Conservation (phyloP, 2,113 vertebrate species). For the Pangasianodon gigas region DNA sequence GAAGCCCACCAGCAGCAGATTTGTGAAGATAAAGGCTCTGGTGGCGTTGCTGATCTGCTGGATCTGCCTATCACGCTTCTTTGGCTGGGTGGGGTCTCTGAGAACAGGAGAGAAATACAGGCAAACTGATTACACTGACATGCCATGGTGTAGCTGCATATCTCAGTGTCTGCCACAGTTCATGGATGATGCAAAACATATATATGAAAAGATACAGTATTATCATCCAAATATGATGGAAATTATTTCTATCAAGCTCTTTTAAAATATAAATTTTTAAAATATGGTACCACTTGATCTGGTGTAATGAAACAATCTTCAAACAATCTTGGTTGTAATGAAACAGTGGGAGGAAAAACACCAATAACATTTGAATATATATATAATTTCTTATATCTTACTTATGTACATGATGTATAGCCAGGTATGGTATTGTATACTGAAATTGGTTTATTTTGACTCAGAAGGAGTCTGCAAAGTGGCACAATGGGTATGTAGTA, state of each 20-base stretch:
- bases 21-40: slow-evolving; percentile 94
- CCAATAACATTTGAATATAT: not conserved
- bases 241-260: not conserved
- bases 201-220: not conserved
- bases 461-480: not conserved
- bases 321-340: not conserved
- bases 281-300: not conserved
- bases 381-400: too few relatives aligned
- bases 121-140: not conserved
- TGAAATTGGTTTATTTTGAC: too few relatives aligned
- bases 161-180: not conserved
- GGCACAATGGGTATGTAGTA: too few relatives aligned
- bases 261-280: not conserved
- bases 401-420: too few relatives aligned
- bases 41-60: slow-evolving; percentile 93
- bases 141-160: not conserved
- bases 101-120: slow-evolving; percentile 35
- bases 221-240: not conserved
- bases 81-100: slow-evolving; percentile 82
- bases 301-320: too few relatives aligned
- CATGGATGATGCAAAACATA: not conserved
- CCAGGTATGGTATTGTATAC: too few relatives aligned
- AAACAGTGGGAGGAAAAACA: not conserved
- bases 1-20: slow-evolving; percentile 89
- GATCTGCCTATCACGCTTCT: slow-evolving; percentile 82